Evolutionary conservation across 2,888 invertebrate species (phyloP).

Genomic region (Myopa tessellatipennis): DNA sequence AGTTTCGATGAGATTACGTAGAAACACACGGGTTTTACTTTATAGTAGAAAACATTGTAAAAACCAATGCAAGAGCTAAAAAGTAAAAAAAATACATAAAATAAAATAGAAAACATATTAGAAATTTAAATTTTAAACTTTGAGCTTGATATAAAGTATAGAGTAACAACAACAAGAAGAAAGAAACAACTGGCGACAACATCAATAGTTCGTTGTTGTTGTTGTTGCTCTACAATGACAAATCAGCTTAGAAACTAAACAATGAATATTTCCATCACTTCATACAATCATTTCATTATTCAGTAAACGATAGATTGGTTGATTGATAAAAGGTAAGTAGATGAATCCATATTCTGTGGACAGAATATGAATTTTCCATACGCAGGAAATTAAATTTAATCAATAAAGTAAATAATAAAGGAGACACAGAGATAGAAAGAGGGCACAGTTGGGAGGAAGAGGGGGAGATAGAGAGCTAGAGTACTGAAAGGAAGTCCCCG

Average conservation of each 20-base stretch:
- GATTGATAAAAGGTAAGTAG: not conserved
- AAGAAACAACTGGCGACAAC: not conserved
- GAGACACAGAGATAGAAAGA: slow-evolving; percentile 2
- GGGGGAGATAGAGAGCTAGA: not conserved
- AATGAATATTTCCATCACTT: slow-evolving; percentile 13
- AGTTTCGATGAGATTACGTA: not conserved
- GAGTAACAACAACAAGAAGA: not conserved
- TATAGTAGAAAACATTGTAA: not conserved
- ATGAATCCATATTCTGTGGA: not conserved
- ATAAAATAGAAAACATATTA: slow-evolving; percentile 3
- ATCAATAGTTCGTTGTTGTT: not conserved
- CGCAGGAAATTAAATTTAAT: slow-evolving; percentile 36
- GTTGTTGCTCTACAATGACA: not conserved
- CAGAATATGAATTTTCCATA: slow-evolving; percentile 22
- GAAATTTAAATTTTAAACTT: slow-evolving; percentile 16
- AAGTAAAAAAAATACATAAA: not conserved
- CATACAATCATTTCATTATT: not conserved
- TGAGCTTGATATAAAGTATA: not conserved
- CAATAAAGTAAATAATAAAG: slow-evolving; percentile 16
- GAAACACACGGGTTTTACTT: not conserved
- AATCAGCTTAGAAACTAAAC: slow-evolving; percentile 24
- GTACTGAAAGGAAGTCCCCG: not conserved
- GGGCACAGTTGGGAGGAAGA: not conserved
- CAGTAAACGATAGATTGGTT: not conserved
- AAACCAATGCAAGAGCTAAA: not conserved